Evolutionary conservation across 2,113 vertebrate species (phyloP), one percentile per base, ranked within the genome.

Genomic region (Phylloscopus trochiloides): DNA sequence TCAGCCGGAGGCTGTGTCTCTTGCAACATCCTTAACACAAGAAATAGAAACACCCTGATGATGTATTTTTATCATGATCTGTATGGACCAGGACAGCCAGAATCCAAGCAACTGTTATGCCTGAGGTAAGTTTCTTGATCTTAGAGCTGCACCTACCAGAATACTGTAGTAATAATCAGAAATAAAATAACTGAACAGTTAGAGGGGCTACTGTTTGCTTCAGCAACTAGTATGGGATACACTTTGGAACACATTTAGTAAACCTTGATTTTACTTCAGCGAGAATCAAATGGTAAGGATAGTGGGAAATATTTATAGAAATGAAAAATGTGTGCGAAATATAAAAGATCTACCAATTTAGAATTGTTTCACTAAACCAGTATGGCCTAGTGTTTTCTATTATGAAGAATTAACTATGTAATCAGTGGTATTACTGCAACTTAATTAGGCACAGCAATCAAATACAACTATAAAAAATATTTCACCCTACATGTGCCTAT

Each of bases 371-470:
- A 42, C 25, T 48, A 17, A 76, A 73, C 25, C 26, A 57, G 10
- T 78, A 58, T 48, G 50, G 7, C 22, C 90, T 71, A 57, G 76
- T 57, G 31, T 76, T 63, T 85, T 25, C 20, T 54, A 32, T 84
- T 61, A 45, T 3, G 24, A 66, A 68, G 40, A 95, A 31, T n/a
- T 22, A 88, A 55, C 68, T 40, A 74, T 31, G 17, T 38, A 54
- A 84, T 92, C 62, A 89, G 25, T 34, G 71, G 22, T 85, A 87
- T 45, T 57, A 72, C 3, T 71, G 45, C 29, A 66, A 55, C 32
- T 57, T 86, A 86, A 90, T 81, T 42, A 91, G 38, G 47, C 18
- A 90, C 25, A 40, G 51, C 45, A 96, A 86, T 68, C 47, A 76
- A 20, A 38, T 50, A 22, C 14, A 68, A 89, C 19, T 29, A n/a